These are phyloP conservation scores for Patiria pectinifera DNA, from an alignment of 53 echinoderm and acorn worm species.

Conservation along the genomic window DNA sequence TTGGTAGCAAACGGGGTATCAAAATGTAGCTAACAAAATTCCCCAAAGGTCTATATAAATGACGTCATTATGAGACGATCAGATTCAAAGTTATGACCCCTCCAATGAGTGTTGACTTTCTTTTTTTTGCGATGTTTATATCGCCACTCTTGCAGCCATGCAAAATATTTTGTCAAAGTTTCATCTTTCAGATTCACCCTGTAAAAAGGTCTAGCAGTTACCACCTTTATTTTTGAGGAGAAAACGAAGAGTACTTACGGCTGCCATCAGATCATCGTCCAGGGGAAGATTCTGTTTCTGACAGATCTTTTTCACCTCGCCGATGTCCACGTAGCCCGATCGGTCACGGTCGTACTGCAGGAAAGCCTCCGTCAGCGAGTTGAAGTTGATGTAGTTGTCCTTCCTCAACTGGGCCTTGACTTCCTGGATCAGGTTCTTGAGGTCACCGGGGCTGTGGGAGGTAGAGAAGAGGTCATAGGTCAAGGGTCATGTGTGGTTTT, in stretches of 20 bases:
- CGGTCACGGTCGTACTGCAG: constrained; percentile 90
- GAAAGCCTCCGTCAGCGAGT: constrained; percentile 93
- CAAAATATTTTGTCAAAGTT: background rate
- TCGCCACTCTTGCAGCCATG: too few relatives aligned
- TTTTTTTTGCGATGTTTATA: too few relatives aligned
- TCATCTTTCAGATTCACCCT: background rate
- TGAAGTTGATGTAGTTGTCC: constrained; percentile 98
- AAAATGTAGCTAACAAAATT: too few relatives aligned
- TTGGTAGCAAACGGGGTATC: too few relatives aligned
- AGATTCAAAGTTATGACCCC: too few relatives aligned
- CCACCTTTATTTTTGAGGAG: background rate
- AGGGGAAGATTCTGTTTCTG: constrained; percentile 97
- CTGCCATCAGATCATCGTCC: constrained; percentile 97
- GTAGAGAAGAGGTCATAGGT: background rate
- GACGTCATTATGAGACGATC: too few relatives aligned
- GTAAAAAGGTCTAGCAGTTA: background rate
- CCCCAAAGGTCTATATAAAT: too few relatives aligned
- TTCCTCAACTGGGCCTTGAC: constrained; percentile 90
- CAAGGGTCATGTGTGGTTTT: background rate
- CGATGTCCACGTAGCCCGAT: constrained; percentile 79
- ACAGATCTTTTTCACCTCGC: constrained; percentile 86
- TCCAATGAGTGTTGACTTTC: too few relatives aligned
- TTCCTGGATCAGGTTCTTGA: constrained; percentile 76
- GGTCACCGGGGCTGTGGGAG: constrained; percentile 84
- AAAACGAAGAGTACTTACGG: constrained; percentile 73